Evolutionary conservation across 1,140 invertebrate genomes (phyloP).

Genomic region (Drosophila kohkoa): DNA sequence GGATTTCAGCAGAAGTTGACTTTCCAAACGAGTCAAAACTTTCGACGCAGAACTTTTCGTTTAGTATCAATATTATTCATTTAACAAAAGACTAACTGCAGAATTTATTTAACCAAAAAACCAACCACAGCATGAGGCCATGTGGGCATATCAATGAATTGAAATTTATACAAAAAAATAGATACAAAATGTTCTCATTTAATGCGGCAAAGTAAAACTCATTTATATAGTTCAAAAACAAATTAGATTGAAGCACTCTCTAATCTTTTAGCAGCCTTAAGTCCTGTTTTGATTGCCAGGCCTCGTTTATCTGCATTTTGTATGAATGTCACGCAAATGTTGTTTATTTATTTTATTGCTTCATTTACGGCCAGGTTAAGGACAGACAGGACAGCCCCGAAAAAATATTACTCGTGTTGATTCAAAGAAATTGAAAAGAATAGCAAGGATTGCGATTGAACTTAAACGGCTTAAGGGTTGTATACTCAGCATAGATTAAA

Average conservation of each 20-base stretch:
- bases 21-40: conserved; percentile 20
- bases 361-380: conserved; percentile 40
- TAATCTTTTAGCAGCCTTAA: not conserved
- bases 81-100: conserved; percentile 1
- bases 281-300: too few species aligned
- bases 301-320: conserved; percentile 39
- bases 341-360: conserved; percentile 74
- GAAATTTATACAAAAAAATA: too few species aligned
- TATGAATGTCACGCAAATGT: conserved; percentile 75
- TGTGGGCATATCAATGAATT: too few species aligned
- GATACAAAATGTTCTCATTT: too few species aligned
- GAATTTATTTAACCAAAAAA: not conserved
- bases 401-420: conserved; percentile 47
- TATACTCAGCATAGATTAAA: conserved; percentile 22
- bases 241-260: not conserved
- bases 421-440: conserved; percentile 67
- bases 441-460: not conserved
- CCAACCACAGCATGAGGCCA: not conserved
- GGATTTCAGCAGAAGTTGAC: conserved; percentile 19
- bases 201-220: not conserved
- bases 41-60: conserved; percentile 8
- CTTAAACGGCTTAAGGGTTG: not conserved
- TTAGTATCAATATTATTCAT: conserved; percentile 1
- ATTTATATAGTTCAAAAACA: not conserved
- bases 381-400: not conserved